A percentile compares a stretch with the other conserved stretches of the same genome.
phyloP scores from a whole-genome alignment of 2,113 vertebrate species.

The Progne subis region DNA sequence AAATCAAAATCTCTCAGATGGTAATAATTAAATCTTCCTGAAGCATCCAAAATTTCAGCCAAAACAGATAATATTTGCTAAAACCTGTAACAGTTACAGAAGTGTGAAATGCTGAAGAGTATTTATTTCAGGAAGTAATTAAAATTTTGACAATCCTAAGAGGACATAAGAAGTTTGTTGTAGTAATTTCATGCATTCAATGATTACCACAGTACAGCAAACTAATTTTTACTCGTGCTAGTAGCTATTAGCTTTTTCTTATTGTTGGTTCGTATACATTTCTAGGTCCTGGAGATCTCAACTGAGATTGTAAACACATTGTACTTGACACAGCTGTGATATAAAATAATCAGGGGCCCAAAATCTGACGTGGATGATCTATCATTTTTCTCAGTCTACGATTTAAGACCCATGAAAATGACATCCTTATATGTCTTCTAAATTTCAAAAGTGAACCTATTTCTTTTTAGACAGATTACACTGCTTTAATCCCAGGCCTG shows the following conservation, averaged over 20 bases:
- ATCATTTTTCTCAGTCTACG: neutral
- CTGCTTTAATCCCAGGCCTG: neutral
- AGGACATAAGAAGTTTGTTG: neutral
- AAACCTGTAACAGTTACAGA: neutral
- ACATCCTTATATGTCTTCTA: neutral
- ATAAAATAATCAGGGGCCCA: neutral
- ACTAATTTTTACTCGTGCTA: neutral
- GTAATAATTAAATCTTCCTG: neutral
- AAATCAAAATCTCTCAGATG: neutral
- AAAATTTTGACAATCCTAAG: neutral
- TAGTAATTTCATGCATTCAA: neutral
- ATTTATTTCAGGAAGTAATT: neutral
- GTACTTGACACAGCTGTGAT: neutral
- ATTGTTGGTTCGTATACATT: neutral
- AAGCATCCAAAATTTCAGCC: neutral
- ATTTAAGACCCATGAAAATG: neutral
- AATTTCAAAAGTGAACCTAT: neutral
- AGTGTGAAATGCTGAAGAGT: neutral
- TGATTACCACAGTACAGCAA: accelerated
- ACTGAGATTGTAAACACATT: neutral
- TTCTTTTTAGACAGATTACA: neutral
- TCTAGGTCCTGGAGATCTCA: neutral
- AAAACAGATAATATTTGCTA: neutral
- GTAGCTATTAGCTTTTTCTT: neutral
- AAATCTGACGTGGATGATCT: neutral